Evolutionary conservation across 2,113 vertebrate species (phyloP).

Genomic region (Thalassoma bifasciatum): DNA sequence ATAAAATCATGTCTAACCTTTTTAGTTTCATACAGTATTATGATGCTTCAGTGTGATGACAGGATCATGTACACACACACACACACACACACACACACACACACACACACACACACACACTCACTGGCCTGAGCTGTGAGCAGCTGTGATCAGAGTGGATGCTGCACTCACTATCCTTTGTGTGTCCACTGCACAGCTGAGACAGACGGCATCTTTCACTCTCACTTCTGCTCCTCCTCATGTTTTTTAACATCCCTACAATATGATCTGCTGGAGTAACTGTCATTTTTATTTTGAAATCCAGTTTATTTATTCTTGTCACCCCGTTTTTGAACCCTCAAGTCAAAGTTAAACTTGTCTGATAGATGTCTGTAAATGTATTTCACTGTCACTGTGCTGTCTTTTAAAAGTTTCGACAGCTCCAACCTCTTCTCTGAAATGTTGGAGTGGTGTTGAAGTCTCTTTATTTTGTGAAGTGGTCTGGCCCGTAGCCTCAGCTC

Average conservation of each 20-base stretch:
- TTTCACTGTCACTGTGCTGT: too few relatives aligned
- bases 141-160: conserved; percentile 2
- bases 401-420: too few relatives aligned
- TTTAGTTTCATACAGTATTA: background rate
- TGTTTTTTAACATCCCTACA: background rate
- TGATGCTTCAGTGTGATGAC: background rate
- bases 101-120: too few relatives aligned
- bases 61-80: background rate
- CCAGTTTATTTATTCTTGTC: background rate
- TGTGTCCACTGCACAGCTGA: conserved; percentile 18
- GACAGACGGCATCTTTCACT: background rate
- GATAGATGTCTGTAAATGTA: too few relatives aligned
- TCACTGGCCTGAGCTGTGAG: background rate
- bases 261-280: background rate
- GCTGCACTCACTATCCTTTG: background rate
- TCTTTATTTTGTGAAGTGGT: background rate
- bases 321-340: background rate
- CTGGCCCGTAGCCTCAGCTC: conserved; percentile 4
- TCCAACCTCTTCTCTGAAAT: background rate
- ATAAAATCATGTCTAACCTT: background rate
- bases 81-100: too few relatives aligned
- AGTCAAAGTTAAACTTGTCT: background rate
- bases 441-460: background rate
- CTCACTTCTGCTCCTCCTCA: background rate
- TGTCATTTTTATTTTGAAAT: background rate